phyloP scores from a whole-genome alignment of 1,140 invertebrate genomes.

The Carposina sasakii region DNA sequence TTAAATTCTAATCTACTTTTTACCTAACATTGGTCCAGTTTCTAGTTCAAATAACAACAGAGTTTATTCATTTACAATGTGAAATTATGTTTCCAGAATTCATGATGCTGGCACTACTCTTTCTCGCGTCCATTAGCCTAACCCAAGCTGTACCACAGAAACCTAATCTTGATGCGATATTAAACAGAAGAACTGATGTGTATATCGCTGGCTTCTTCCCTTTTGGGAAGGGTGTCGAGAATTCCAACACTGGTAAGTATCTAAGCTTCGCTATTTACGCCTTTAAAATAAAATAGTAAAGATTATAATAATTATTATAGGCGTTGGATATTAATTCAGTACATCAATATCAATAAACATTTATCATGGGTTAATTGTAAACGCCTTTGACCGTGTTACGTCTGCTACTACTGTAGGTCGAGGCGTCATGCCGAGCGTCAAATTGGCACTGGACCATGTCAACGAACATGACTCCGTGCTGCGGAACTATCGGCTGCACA shows the following conservation, averaged over 20 bases:
- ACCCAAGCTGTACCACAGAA: slow-evolving; percentile 44
- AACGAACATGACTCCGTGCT: slow-evolving; percentile 90
- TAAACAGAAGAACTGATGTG: slow-evolving; percentile 76
- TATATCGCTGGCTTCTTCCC: slow-evolving; percentile 96
- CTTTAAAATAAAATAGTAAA: no score
- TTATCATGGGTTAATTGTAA: no score
- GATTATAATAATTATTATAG: no score
- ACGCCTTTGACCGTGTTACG: no score
- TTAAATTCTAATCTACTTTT: no score
- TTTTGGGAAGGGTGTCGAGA: slow-evolving; percentile 83
- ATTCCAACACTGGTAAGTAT: slow-evolving; percentile 76
- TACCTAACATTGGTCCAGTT: no score
- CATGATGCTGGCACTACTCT: slow-evolving; percentile 22
- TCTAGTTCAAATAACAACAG: no score
- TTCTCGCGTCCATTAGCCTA: slow-evolving; percentile 25
- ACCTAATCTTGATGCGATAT: slow-evolving; percentile 66
- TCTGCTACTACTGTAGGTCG: slow-evolving; percentile 80
- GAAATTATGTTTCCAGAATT: slow-evolving; percentile 5
- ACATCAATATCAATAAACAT: no score
- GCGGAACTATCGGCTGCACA: slow-evolving; percentile 89
- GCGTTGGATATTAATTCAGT: no score
- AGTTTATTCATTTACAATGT: no score
- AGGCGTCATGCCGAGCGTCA: slow-evolving; percentile 94
- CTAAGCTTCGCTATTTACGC: neutral
- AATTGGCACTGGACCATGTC: slow-evolving; percentile 92